Base-by-base conservation (phyloP, 2,888 invertebrate species). In the Lymantria monacha region DNA sequence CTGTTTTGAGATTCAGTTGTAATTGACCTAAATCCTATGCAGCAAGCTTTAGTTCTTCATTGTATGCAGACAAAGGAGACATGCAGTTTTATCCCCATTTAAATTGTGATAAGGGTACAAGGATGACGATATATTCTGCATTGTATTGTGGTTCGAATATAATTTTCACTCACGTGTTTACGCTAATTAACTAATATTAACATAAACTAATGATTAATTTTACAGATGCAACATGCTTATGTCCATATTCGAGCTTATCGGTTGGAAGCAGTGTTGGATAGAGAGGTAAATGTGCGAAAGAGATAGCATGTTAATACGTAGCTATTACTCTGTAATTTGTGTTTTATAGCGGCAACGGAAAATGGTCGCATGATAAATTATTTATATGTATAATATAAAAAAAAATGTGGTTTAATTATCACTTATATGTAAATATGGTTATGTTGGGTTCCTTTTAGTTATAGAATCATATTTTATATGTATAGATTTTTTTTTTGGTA, bases 281-380 rank as follows among this genome's bases (percentile, higher is more conserved):
- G 92, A 92, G 92, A 92, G 92, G 92, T 92, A 92, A 88, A 90
- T 91, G 91, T 90, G 91, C 90, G 90, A 90, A 91, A 89, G 88
- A 89, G 85, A 83, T 62, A 80, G 79, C 82, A 83, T 80, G 79
- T 54, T 61, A 61, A 66, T 50, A 49, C 60, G 62, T 64, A 59
- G 57, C 48, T 60, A 13, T 48, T 10, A 10, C 9, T 33, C 52
- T 51, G 57, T 55, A 55, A 53, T 57, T 50, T 60, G n/a, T 58
- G 54, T 67, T 46, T 46, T 61, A 53, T 53, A 51, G 42, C 38
- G 54, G 12, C 38, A 33, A 13, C 30, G 22, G 33, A 33, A 33
- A 10, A 33, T 33, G 9, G 33, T 10, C 33, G 33, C 33, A 33
- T 9, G 33, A 10, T 33, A 33, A 9, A 33, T 7, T 33, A 10